Evolutionary conservation across 2,888 invertebrate genomes (phyloP).

Genomic region (Tupiocoris notatus): DNA sequence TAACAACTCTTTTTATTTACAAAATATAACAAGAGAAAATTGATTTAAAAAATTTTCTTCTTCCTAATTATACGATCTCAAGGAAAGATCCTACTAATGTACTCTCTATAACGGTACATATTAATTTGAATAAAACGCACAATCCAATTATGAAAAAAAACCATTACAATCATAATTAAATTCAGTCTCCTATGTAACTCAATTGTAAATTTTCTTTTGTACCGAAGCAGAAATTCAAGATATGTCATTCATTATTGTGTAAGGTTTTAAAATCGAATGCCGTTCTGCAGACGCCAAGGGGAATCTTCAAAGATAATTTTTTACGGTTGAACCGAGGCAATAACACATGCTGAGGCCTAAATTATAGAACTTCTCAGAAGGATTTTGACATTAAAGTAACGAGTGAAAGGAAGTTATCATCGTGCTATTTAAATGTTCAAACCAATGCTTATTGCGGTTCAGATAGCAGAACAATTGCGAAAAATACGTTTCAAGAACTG

Average conservation of each 20-base stretch:
- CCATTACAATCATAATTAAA: background rate
- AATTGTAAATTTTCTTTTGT: constrained; percentile 14
- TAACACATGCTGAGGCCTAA: too few species aligned
- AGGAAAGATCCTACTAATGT: background rate
- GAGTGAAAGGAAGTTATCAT: too few species aligned
- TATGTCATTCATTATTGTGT: constrained; percentile 25
- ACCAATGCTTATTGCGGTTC: too few species aligned
- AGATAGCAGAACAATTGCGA: too few species aligned
- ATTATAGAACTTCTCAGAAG: too few species aligned
- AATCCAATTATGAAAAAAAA: background rate
- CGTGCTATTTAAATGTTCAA: too few species aligned
- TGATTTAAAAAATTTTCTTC: background rate
- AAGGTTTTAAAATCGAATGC: background rate
- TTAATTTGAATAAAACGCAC: background rate
- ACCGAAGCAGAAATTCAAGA: constrained; percentile 7
- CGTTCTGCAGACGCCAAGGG: background rate
- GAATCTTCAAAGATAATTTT: too few species aligned
- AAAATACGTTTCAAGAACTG: too few species aligned
- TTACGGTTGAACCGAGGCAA: too few species aligned
- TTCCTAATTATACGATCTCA: background rate
- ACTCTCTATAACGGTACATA: background rate
- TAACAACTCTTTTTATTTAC: background rate
- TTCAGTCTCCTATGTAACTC: constrained; percentile 38
- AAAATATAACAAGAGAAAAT: background rate
- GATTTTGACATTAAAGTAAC: too few species aligned